A percentile compares a stretch with the other conserved stretches of the same genome.
Conservation (phyloP, 2,113 vertebrate genomes). For the Hippotragus niger region DNA sequence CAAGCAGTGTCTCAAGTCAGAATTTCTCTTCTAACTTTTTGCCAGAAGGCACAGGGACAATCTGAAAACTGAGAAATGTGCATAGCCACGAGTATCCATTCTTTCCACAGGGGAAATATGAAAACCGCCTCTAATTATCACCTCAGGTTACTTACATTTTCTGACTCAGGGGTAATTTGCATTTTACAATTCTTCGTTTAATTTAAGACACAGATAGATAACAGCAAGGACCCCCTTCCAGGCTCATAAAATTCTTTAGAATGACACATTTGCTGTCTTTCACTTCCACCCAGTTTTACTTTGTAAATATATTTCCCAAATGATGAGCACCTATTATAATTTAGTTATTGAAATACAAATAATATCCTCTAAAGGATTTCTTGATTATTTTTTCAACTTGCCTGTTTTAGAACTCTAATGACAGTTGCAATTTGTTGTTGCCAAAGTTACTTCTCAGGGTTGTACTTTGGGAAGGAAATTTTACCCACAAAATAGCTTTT, state of each 20-base stretch:
- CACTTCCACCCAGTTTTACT: neutral
- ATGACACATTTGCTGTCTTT: neutral
- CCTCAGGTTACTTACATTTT: neutral
- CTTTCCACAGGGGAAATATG: neutral
- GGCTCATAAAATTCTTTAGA: neutral
- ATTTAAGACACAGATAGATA: neutral
- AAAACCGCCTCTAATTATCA: constrained; percentile 8
- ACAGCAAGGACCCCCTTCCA: neutral
- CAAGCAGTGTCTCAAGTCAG: neutral
- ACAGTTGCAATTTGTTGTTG: neutral
- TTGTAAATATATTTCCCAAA: constrained; percentile 41
- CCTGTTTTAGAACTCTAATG: constrained; percentile 44
- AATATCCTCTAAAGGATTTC: neutral
- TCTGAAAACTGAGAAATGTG: neutral
- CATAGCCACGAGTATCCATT: neutral
- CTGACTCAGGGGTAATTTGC: constrained; percentile 5
- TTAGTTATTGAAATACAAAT: constrained; percentile 26
- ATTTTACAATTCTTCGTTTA: neutral
- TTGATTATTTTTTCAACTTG: constrained; percentile 1
- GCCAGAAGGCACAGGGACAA: neutral
- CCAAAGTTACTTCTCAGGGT: neutral
- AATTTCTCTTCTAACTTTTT: constrained; percentile 19
- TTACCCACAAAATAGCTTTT: constrained; percentile 2
- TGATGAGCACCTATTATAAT: neutral
- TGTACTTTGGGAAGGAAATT: neutral